Base-by-base conservation (phyloP, 2,797 vertebrate genomes). In the Xerus rutilus region DNA sequence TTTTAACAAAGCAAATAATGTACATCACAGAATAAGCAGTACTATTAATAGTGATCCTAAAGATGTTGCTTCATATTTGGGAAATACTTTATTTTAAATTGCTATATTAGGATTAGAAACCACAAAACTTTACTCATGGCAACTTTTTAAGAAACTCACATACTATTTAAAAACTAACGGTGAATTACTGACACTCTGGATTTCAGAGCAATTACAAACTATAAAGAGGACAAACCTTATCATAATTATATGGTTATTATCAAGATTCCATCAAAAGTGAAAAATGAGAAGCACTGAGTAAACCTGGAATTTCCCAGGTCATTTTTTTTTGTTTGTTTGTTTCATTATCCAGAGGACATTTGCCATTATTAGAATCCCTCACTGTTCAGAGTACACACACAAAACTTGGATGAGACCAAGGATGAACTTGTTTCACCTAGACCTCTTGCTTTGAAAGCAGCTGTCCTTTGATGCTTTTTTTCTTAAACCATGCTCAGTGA, bases 401-500 rank as follows among this genome's bases (percentile, higher is more conserved):
- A 70, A 70, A 57, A 77, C 79, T 88, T 87, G 64, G 76, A 79
- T 39, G 70, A 73, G 84, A 64, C 54, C 62, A 84, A 93, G 85
- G 62, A 54, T 54, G 59, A 93, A 74, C 52, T 94, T 85, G 89
- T 92, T 84, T 82, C 23, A 95, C 43, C n/a, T 85, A 90, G 59
- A 86, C 70, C 54, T 87, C 84, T 93, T 65, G 74, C 72, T 93
- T 59, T 89, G 87, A 93, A 96, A 59, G 57, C 57, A 87, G 96
- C 86, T 95, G 67, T 21, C 39, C 43, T 89, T 69, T 72, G 91
- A 86, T 73, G 86, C 39, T 76, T 86, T 59, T 84, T 96, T 89
- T 73, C 47, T 86, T 23, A 73, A 93, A 90, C 43, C 28, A 67
- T 74, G 88, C 88, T 98, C 97, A 93, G 96, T 96, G 95, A 98